Base-by-base conservation (phyloP, 2,113 vertebrate genomes). In the Lasiurus cinereus region DNA sequence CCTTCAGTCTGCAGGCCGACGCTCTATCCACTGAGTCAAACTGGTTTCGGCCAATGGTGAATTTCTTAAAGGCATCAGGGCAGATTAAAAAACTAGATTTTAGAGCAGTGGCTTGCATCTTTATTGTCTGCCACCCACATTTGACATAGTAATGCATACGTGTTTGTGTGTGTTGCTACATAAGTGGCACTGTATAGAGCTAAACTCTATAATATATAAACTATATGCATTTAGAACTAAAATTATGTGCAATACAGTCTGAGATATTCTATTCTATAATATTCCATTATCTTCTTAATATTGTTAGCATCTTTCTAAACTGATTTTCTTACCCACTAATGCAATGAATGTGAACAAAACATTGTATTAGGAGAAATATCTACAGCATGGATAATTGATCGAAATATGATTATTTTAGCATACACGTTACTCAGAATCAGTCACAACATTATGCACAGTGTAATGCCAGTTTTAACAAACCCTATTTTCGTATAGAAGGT, bases 401-500 rank as follows among this genome's bases (percentile, higher is more conserved):
- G 74, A 62, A 69, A 76, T 93, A 22, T 18, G 77, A 87, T 85
- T 16, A 50, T 33, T 92, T 43, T 67, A 83, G 43, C 52, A n/a
- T 29, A 21, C 15, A 16, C 6, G 15, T 76, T 70, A 70, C 5
- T 84, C 67, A 77, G 39, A 93, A 62, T 50, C 80, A 95, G 36
- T 24, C 50, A 52, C 74, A 92, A 50, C 73, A 15, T 14, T n/a
- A 54, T 84, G 33, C 14, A 43, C 8, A 89, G 8, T 50, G 82
- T 66, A 76, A 56, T 59, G 78, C 73, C 50, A 89, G 31, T 91
- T 91, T 94, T 56, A 29, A 73, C 82, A 86, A 78, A 73, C 66
- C 11, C 2, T 22, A 36, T 24, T 66, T 87, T 48, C 80, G 39
- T 54, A 52, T 54, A 84, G 88, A 90, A 84, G 52, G 7, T 64